phyloP scores from a whole-genome alignment of 2,113 vertebrate genomes.

The Pachycephala philippinensis region DNA sequence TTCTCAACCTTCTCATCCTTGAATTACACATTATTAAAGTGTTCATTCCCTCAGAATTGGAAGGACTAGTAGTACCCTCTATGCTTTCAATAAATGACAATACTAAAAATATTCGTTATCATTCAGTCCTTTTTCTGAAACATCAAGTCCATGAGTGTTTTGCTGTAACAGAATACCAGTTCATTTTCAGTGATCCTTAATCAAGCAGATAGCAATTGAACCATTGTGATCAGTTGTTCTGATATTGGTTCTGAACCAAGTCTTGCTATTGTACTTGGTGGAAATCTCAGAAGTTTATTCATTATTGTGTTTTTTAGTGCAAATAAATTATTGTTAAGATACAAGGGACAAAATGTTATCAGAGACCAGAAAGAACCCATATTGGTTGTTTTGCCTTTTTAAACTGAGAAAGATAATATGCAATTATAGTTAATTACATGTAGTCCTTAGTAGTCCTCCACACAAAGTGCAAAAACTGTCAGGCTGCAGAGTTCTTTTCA shows the following conservation, averaged over 20 bases:
- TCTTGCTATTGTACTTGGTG: background rate
- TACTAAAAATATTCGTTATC: background rate
- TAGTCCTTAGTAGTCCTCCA: background rate
- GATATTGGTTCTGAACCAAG: background rate
- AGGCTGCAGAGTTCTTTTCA: background rate
- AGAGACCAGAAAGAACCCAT: background rate
- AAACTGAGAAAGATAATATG: background rate
- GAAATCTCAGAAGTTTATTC: background rate
- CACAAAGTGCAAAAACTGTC: background rate
- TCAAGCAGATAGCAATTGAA: background rate
- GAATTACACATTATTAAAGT: background rate
- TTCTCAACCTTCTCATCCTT: background rate
- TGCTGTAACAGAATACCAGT: background rate
- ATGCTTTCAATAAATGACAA: background rate
- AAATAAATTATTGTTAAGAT: background rate
- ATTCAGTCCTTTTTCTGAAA: background rate
- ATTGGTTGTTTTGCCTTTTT: background rate
- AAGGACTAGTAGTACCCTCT: background rate
- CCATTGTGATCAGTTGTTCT: background rate
- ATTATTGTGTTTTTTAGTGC: background rate
- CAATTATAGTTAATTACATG: background rate
- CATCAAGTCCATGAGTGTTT: background rate
- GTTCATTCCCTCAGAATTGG: background rate
- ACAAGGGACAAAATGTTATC: background rate
- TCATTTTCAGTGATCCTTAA: background rate